These are phyloP conservation scores for Elaphurus davidianus DNA, from an alignment of 2,113 vertebrate species.

Conservation along the genomic window DNA sequence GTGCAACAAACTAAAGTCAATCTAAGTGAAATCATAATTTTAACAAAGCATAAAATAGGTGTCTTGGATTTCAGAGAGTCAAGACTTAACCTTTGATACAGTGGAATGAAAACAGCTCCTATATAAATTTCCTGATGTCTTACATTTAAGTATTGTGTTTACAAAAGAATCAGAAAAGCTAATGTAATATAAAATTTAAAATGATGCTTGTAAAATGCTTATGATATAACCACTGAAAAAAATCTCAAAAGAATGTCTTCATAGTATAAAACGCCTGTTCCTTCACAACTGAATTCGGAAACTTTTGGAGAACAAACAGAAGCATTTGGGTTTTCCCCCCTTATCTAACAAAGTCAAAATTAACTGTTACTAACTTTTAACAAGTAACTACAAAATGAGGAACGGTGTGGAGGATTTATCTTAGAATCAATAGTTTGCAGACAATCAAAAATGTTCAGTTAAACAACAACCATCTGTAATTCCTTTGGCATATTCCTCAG, in stretches of 20 bases:
- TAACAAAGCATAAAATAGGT: constrained; percentile 57
- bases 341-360: constrained; percentile 78
- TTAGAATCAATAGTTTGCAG: constrained; percentile 76
- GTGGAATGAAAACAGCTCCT: constrained; percentile 77
- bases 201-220: constrained; percentile 68
- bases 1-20: constrained; percentile 51
- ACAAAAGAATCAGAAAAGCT: constrained; percentile 74
- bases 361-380: constrained; percentile 76
- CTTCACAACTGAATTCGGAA: constrained; percentile 81
- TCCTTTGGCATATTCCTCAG: constrained; percentile 65
- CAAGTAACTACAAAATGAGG: constrained; percentile 76
- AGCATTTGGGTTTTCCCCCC: constrained; percentile 63
- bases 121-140: constrained; percentile 73
- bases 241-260: constrained; percentile 76
- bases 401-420: constrained; percentile 74
- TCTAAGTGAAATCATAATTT: constrained; percentile 57
- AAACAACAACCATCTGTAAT: constrained; percentile 76
- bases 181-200: constrained; percentile 74
- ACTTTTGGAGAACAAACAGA: constrained; percentile 59
- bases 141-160: constrained; percentile 70
- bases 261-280: constrained; percentile 78
- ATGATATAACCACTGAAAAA: constrained; percentile 75
- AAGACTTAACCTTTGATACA: constrained; percentile 67
- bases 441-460: constrained; percentile 78
- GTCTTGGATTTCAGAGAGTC: constrained; percentile 60